A percentile compares a stretch with the other conserved stretches of the same genome.
These are phyloP conservation scores for Ptychochromis oligacanthus DNA, from an alignment of 2,113 vertebrate genomes.

Conservation along the genomic window DNA sequence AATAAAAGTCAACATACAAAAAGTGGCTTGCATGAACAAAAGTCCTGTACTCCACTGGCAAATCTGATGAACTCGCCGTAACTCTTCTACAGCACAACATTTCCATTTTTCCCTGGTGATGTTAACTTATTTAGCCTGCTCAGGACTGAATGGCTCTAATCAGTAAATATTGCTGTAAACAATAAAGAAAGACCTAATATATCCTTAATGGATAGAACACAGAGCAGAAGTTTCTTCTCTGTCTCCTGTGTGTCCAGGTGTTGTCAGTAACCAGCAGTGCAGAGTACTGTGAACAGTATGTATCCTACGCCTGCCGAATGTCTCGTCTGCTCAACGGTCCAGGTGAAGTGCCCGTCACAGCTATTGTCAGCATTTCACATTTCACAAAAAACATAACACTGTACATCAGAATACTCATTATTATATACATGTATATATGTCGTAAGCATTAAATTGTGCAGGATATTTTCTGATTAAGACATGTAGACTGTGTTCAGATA, in stretches of 20 bases:
- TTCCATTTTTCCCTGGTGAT: rapidly evolving
- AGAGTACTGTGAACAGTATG: slow-evolving; percentile 91
- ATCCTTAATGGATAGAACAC: background rate
- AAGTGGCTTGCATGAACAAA: too few relatives aligned
- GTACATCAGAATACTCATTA: background rate
- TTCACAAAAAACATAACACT: background rate
- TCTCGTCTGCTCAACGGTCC: slow-evolving; percentile 92
- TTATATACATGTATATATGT: background rate
- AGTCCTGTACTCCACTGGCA: too few relatives aligned
- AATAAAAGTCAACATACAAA: too few relatives aligned
- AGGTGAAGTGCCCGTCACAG: slow-evolving; percentile 78
- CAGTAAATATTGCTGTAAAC: background rate
- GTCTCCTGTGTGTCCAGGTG: slow-evolving; percentile 76
- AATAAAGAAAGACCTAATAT: background rate
- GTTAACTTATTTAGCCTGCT: background rate
- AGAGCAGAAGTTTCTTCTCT: rapidly evolving
- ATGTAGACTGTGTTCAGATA: background rate
- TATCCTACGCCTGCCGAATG: slow-evolving; percentile 92
- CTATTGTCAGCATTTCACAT: background rate
- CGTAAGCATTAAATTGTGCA: background rate
- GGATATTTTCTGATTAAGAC: background rate
- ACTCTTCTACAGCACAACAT: rapidly evolving
- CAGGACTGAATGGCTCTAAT: background rate
- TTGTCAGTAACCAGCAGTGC: slow-evolving; percentile 87
- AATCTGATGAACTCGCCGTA: too few relatives aligned